Conservation (phyloP, 2,888 invertebrate species). For the Dicycla oo region DNA sequence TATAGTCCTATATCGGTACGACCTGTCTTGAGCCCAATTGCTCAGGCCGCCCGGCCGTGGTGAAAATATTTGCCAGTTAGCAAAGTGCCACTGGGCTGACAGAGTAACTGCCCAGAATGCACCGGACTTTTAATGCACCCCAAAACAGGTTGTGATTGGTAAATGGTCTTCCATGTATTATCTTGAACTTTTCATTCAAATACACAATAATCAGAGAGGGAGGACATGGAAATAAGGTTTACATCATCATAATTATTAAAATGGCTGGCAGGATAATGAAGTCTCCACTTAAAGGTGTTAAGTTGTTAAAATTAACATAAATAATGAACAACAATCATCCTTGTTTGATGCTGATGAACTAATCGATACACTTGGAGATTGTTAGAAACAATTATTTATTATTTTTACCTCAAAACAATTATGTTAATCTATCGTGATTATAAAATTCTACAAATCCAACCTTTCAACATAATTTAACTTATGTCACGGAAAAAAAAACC, state of each 20-base stretch:
- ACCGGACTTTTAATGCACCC: not conserved
- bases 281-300: constrained; percentile 15
- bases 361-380: constrained; percentile 4
- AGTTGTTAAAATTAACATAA: constrained; percentile 44
- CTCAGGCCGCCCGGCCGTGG: not conserved
- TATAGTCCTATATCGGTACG: not conserved
- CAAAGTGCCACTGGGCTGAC: too few species aligned
- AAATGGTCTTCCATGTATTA: not conserved
- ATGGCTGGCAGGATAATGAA: constrained; percentile 16
- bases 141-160: not conserved
- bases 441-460: not conserved
- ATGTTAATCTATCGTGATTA: not conserved
- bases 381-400: constrained; percentile 26
- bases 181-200: too few species aligned
- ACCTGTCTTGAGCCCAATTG: too few species aligned
- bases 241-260: constrained; percentile 1
- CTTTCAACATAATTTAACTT: not conserved
- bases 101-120: too few species aligned
- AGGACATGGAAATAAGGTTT: constrained; percentile 19
- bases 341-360: constrained; percentile 14
- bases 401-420: not conserved
- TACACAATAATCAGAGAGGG: not conserved
- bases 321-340: constrained; percentile 23
- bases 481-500: too few species aligned
- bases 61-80: not conserved